Base-by-base conservation (phyloP, 2,797 vertebrate genomes). In the Craterocephalus amniculus region DNA sequence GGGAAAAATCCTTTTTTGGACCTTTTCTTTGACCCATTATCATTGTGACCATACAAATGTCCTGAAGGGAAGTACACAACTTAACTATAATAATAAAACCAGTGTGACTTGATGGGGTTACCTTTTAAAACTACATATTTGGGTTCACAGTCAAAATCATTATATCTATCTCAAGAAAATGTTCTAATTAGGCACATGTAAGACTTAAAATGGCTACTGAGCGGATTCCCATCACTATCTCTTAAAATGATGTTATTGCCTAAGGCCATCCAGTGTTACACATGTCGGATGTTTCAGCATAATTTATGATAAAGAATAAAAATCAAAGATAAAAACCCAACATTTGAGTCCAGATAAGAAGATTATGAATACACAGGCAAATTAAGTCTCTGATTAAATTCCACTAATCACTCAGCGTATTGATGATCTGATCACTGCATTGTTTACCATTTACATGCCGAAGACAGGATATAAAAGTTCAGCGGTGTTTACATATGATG, bases 371-470 rank as follows among this genome's bases (percentile, higher is more conserved):
- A 45, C 38, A 1, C 13, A 16, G 14, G 16, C 38, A 40, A 40
- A 36, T 36, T 13, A 36, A 36, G 35, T 36, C 35, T 36, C 11
- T 36, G 10, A 27, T 27, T 27, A 52, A 27, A 52, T 27, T 27
- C 22, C 6, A 27, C 9, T 12, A 11, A 49, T 43, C 20, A 20
- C 40, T 6, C 40, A 43, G 22, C 3, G 22, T 22, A 11, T 22
- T 10, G 45, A 22, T 49, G 45, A 49, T n/a, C 20, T 48, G 43
- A 48, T 13, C 0, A 16, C 22, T 14, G 26, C 48, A 16, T 1
- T 48, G 48, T 58, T 71, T 57, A 29, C 32, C 49, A 48, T 51
- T 51, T 51, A 38, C 35, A 45, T 52, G 35, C 49, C 14, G 22
- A 31, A 27, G 32, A 31, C 16, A 43, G 27, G 14, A 11, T 6